phyloP scores from a whole-genome alignment of 2,888 invertebrate species.

The Acutogordius australiensis region DNA sequence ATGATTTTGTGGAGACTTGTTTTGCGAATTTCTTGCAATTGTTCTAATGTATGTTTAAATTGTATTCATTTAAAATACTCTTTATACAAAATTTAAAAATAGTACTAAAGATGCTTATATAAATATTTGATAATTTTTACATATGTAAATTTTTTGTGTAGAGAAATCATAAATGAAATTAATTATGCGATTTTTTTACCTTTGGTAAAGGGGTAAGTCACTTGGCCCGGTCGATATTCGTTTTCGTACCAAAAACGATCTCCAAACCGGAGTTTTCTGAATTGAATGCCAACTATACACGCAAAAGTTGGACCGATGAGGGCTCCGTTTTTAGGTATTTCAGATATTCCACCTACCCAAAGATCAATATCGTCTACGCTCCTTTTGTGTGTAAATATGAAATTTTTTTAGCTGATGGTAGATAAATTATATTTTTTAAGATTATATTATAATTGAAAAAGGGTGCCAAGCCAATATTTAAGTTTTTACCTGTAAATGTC shows the following conservation, averaged over 20 bases:
- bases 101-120: too few species aligned
- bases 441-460: background rate
- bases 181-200: too few species aligned
- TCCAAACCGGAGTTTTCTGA: constrained; percentile 6
- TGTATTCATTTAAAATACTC: too few species aligned
- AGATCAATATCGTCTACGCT: constrained; percentile 2
- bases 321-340: constrained; percentile 1
- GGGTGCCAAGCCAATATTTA: background rate
- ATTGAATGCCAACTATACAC: constrained; percentile 7
- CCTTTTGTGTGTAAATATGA: too few species aligned
- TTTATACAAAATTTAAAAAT: too few species aligned
- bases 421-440: too few species aligned
- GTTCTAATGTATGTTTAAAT: too few species aligned
- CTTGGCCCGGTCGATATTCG: background rate
- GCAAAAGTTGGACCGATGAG: constrained; percentile 5
- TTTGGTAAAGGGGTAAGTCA: background rate
- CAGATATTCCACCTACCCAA: constrained; percentile 10
- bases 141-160: too few species aligned
- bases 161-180: too few species aligned
- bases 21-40: constrained; percentile 14
- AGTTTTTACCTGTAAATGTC: background rate
- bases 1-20: constrained; percentile 14
- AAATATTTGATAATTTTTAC: too few species aligned
- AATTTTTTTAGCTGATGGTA: too few species aligned
- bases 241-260: constrained; percentile 11